phyloP scores from a whole-genome alignment of 2,888 invertebrate species.

The Eupithecia subfuscata region DNA sequence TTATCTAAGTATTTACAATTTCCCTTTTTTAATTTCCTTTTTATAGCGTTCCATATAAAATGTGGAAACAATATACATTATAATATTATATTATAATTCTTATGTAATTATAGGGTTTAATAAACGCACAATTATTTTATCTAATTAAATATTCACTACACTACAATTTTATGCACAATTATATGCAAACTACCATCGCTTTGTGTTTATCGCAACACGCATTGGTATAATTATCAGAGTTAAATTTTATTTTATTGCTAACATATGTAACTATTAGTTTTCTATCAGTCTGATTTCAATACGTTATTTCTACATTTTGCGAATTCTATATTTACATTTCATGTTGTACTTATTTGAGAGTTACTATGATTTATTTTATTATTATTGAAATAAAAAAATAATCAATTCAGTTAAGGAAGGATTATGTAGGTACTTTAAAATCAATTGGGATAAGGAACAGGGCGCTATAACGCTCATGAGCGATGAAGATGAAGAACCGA shows the following conservation, averaged over 20 bases:
- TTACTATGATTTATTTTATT: neutral
- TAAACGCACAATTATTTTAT: neutral
- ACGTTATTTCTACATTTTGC: conserved; percentile 49
- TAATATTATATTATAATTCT: neutral
- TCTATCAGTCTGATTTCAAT: conserved; percentile 77
- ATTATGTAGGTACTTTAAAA: neutral
- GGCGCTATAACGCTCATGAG: too few relatives aligned
- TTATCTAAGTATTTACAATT: conserved; percentile 29
- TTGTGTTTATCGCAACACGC: neutral
- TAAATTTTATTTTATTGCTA: conserved; percentile 26
- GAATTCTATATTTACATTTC: conserved; percentile 16
- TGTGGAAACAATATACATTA: conserved; percentile 8
- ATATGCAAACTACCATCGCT: neutral
- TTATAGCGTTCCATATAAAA: neutral
- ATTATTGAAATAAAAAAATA: neutral
- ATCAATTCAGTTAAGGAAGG: neutral
- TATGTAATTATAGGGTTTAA: neutral
- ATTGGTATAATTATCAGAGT: neutral
- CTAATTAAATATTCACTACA: neutral
- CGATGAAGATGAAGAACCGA: neutral
- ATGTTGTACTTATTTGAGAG: neutral
- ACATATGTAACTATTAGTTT: conserved; percentile 37
- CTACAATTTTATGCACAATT: neutral
- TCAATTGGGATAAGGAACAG: neutral
- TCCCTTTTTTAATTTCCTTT: conserved; percentile 1